These are phyloP conservation scores for Zapornia atra DNA, from an alignment of 2,113 vertebrate genomes.

Conservation along the genomic window DNA sequence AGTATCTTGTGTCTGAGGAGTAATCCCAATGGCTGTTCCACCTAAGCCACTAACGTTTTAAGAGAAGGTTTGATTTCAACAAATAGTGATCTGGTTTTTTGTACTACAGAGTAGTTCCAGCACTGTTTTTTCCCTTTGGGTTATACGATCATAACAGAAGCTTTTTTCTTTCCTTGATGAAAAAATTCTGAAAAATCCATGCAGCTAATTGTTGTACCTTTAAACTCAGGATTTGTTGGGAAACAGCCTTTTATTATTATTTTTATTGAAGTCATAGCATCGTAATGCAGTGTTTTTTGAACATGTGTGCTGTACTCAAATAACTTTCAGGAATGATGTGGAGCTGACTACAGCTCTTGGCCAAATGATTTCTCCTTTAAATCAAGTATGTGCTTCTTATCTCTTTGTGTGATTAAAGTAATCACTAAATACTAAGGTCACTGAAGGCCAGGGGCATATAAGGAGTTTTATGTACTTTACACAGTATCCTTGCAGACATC, in stretches of 20 bases:
- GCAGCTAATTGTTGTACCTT: not conserved
- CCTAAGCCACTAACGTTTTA: not conserved
- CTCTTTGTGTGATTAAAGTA: not conserved
- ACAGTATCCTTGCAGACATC: not conserved
- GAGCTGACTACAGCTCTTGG: not conserved
- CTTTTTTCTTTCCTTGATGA: not conserved
- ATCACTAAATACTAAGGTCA: not conserved
- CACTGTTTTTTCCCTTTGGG: not conserved
- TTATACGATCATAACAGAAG: not conserved
- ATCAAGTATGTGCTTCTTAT: not conserved
- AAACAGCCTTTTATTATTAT: not conserved
- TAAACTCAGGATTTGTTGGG: not conserved
- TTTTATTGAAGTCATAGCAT: not conserved
- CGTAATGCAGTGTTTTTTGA: not conserved
- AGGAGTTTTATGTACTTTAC: not conserved
- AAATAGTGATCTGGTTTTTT: not conserved
- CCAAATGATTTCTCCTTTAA: not conserved
- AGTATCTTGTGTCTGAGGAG: not conserved
- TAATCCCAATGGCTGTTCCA: not conserved
- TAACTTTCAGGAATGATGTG: not conserved
- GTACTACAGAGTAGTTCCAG: not conserved
- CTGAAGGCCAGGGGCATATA: not conserved
- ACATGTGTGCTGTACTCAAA: not conserved
- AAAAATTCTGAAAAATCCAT: not conserved
- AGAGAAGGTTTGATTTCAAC: not conserved